These are phyloP conservation scores for Drosophila bocki DNA, from an alignment of 1,140 invertebrate species.

Conservation along the genomic window DNA sequence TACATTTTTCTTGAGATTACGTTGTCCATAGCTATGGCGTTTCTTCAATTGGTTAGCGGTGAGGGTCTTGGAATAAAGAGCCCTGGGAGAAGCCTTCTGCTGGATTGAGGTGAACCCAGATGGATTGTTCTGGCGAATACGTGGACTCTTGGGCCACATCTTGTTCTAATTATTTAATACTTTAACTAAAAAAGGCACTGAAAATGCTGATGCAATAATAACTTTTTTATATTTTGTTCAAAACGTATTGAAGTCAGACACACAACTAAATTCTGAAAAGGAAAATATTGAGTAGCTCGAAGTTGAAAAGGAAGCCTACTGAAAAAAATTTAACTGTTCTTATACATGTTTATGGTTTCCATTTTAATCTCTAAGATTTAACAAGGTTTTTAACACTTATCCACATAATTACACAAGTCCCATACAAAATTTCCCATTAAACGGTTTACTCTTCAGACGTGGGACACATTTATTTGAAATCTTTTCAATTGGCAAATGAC, in stretches of 20 bases:
- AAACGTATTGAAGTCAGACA: conserved; percentile 4
- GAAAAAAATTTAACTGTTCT: neutral
- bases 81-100: conserved; percentile 44
- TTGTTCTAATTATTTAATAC: conserved; percentile 10
- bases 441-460: neutral
- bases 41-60: conserved; percentile 38
- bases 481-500: conserved; percentile 7
- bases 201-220: neutral
- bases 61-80: conserved; percentile 40
- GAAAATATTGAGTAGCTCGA: neutral
- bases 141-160: conserved; percentile 57
- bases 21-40: conserved; percentile 17
- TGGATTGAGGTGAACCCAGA: neutral
- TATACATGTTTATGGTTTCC: neutral
- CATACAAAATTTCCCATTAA: neutral
- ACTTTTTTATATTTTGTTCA: conserved; percentile 17
- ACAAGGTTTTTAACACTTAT: neutral
- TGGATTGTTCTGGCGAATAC: conserved; percentile 44
- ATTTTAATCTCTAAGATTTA: no score
- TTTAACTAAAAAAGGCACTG: neutral
- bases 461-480: neutral
- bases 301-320: conserved; percentile 1
- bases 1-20: conserved; percentile 29
- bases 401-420: neutral
- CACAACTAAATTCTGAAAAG: conserved; percentile 8